phyloP scores from a whole-genome alignment of 2,888 invertebrate genomes.

The Arenicola marina region DNA sequence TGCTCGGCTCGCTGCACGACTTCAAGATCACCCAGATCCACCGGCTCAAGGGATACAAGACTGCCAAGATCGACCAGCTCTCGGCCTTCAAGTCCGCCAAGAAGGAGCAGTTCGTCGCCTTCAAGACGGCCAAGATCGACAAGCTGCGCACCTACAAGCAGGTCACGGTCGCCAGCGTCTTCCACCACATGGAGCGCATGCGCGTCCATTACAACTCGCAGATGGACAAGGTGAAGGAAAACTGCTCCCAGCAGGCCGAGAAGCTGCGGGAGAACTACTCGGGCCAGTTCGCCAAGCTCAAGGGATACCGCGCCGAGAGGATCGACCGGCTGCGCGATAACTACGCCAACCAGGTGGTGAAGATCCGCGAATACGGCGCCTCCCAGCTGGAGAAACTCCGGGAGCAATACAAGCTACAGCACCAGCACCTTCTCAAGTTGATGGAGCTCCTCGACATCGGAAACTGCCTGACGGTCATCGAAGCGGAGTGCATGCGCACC shows the following conservation, averaged over 20 bases:
- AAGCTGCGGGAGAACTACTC: slow-evolving; percentile 91
- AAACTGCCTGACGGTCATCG: slow-evolving; percentile 72
- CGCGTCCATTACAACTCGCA: slow-evolving; percentile 91
- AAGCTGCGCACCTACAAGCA: slow-evolving; percentile 25
- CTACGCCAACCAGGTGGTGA: slow-evolving; percentile 92
- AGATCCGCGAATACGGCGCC: slow-evolving; percentile 91
- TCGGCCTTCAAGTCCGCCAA: slow-evolving; percentile 53
- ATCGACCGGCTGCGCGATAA: slow-evolving; percentile 93
- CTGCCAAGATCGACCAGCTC: slow-evolving; percentile 47
- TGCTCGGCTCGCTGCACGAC: slow-evolving; percentile 74
- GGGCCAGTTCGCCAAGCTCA: slow-evolving; percentile 83
- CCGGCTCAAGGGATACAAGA: slow-evolving; percentile 50
- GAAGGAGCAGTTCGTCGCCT: slow-evolving; percentile 48
- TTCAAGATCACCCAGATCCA: slow-evolving; percentile 50
- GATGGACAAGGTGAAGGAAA: slow-evolving; percentile 85
- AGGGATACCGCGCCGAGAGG: slow-evolving; percentile 87
- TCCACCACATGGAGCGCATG: slow-evolving; percentile 69
- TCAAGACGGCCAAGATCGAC: slow-evolving; percentile 41
- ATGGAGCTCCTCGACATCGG: slow-evolving; percentile 92
- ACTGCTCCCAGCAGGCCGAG: slow-evolving; percentile 91
- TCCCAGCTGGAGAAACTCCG: slow-evolving; percentile 86
- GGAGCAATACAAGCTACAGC: slow-evolving; percentile 94
- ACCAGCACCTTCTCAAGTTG: slow-evolving; percentile 91
- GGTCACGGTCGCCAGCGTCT: slow-evolving; percentile 25
- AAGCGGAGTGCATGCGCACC: slow-evolving; percentile 71